Evolutionary conservation across 64 coral and sea anemone genomes (phyloP), one percentile per base, ranked within the genome.

Genomic region (Trachythela sp.): DNA sequence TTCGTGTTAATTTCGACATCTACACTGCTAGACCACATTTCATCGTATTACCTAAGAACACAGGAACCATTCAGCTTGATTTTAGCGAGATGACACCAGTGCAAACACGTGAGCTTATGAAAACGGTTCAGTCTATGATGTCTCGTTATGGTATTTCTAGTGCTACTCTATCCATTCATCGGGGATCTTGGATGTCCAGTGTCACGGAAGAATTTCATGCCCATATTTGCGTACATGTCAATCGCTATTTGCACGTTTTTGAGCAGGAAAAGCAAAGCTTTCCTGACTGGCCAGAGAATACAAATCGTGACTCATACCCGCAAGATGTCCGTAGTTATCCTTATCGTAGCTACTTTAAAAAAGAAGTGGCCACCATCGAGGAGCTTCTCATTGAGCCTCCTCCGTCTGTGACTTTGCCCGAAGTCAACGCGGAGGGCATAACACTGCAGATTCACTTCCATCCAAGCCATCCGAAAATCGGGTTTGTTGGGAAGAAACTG

Each of bases 211-310:
- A n/a, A n/a, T n/a, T n/a, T n/a, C n/a, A n/a, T n/a, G 94, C 49
- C 31, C 89, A 89, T 17, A 45, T 95, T 15, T 95, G 91, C 48
- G 36, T 51, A 17, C 58, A 88, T 9, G 89, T 92, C 20, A 29
- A 93, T 0, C 60, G 88, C 14, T 96, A 93, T 54, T 85, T 96
- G 36, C 22, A 42, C 36, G 83, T 96, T 33, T 93, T 87, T 31
- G 40, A 86, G 4, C 71, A 31, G 18, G 91, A 91, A 86, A 48
- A 93, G 50, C 42, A 33, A 15, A 71, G 89, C 36, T 92, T 92
- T 52, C 94, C 94, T 8, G 38, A 92, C 36, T 95, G 94, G 94
- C 94, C 91, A 9, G 86, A 71, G 52, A 96, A 89, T 34, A 93
- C 42, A 51, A 17, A 96, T 58, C 89, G 86, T 27, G 71, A 20